phyloP scores from a whole-genome alignment of 2,888 invertebrate species.

The Drosophila rellima region DNA sequence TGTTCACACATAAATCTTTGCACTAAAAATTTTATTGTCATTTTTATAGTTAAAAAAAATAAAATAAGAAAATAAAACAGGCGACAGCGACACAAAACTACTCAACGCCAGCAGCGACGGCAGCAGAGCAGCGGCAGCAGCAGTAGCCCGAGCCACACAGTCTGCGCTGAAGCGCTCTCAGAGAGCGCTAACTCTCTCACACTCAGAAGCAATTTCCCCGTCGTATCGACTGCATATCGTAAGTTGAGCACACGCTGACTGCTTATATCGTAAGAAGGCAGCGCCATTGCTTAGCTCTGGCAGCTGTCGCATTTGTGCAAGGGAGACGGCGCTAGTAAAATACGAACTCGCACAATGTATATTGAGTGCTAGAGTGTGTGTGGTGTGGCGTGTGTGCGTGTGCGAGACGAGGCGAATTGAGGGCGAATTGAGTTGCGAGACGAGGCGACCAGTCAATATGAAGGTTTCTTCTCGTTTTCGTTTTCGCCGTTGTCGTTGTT shows the following conservation, averaged over 20 bases:
- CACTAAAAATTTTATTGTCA: constrained; percentile 82
- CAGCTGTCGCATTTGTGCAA: constrained; percentile 43
- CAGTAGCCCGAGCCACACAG: constrained; percentile 63
- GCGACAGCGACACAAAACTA: constrained; percentile 41
- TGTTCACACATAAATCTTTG: constrained; percentile 84
- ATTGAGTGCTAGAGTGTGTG: constrained; percentile 1
- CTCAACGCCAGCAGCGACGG: constrained; percentile 37
- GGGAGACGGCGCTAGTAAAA: constrained; percentile 59
- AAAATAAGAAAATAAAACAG: constrained; percentile 35
- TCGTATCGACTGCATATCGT: constrained; percentile 67
- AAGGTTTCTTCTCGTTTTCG: constrained; percentile 26
- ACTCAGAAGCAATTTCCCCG: constrained; percentile 63
- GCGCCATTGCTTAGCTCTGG: constrained; percentile 63
- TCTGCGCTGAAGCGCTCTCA: constrained; percentile 57
- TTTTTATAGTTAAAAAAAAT: constrained; percentile 73
- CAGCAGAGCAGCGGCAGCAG: constrained; percentile 6
- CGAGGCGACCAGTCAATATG: constrained; percentile 54
- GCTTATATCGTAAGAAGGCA: constrained; percentile 79
- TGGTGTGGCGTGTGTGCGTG: constrained; percentile 14
- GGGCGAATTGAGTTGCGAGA: constrained; percentile 67
- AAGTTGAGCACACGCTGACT: constrained; percentile 61
- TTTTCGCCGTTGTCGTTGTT: constrained; percentile 17
- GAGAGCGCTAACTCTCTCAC: constrained; percentile 2
- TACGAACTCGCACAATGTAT: neutral
- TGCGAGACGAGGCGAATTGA: constrained; percentile 60